Percentiles rank a stretch among this genome's conserved stretches.
Evolutionary conservation across 2,113 vertebrate species (phyloP).

Genomic region (Lathamus discolor): DNA sequence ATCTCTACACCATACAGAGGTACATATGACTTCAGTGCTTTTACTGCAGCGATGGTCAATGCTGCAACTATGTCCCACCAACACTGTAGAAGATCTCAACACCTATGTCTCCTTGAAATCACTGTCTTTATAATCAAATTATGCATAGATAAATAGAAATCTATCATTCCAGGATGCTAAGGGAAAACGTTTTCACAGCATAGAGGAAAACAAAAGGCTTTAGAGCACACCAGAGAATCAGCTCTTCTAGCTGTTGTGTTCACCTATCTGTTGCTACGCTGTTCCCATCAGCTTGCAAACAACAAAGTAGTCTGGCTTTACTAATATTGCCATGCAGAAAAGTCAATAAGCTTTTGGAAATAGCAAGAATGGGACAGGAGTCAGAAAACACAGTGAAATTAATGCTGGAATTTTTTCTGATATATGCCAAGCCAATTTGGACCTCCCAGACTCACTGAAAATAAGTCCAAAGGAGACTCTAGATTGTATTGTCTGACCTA

Average conservation of each 20-base stretch:
- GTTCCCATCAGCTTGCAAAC: background rate
- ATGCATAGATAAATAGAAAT: background rate
- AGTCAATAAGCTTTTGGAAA: background rate
- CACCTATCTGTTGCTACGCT: accelerated
- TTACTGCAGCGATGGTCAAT: background rate
- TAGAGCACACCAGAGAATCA: background rate
- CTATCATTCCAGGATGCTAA: background rate
- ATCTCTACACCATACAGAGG: background rate
- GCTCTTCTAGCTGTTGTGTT: background rate
- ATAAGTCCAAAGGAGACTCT: background rate
- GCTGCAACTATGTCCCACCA: background rate
- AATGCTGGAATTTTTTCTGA: background rate
- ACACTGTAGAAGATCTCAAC: background rate
- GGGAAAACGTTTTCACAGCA: accelerated
- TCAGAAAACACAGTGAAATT: background rate
- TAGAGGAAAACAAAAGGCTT: background rate
- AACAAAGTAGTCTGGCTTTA: background rate
- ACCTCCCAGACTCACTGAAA: background rate
- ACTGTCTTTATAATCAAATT: background rate
- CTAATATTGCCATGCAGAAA: background rate
- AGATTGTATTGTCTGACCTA: background rate
- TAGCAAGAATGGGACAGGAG: background rate
- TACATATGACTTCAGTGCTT: background rate
- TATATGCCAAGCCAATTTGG: background rate
- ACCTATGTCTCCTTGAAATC: background rate